These are phyloP conservation scores for Pachydiplax longipennis DNA, from an alignment of 2,888 invertebrate species.

Conservation along the genomic window DNA sequence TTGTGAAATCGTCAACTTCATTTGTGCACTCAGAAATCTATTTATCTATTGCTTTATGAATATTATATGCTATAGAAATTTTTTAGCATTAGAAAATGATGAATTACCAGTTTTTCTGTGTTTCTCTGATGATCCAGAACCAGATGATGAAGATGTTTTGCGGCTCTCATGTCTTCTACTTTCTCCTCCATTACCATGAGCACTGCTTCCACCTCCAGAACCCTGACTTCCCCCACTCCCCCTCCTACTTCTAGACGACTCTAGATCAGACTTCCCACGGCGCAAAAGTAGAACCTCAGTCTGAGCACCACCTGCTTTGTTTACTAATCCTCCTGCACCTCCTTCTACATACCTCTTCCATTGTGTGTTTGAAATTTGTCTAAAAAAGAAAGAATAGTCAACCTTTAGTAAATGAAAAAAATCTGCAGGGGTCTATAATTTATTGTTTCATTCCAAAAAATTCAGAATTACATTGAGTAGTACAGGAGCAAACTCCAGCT, in stretches of 20 bases:
- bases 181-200: constrained; percentile 18
- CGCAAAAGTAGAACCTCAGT: constrained; percentile 49
- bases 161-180: constrained; percentile 27
- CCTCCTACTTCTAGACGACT: constrained; percentile 46
- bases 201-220: constrained; percentile 37
- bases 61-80: too few relatives aligned
- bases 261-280: constrained; percentile 51
- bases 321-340: constrained; percentile 23
- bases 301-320: constrained; percentile 26
- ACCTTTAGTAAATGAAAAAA: too few relatives aligned
- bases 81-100: background rate
- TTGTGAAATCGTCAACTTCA: too few relatives aligned
- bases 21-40: too few relatives aligned
- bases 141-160: constrained; percentile 23
- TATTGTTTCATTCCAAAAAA: too few relatives aligned
- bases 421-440: too few relatives aligned
- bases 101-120: constrained; percentile 46
- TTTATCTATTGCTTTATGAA: too few relatives aligned
- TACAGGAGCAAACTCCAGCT: too few relatives aligned
- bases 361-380: constrained; percentile 60
- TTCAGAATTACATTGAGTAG: too few relatives aligned
- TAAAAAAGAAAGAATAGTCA: constrained; percentile 32
- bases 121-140: constrained; percentile 37
- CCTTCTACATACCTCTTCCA: constrained; percentile 61
- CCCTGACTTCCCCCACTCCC: constrained; percentile 48